phyloP scores from a whole-genome alignment of 2,888 invertebrate genomes.

The Luperina nickerlii region DNA sequence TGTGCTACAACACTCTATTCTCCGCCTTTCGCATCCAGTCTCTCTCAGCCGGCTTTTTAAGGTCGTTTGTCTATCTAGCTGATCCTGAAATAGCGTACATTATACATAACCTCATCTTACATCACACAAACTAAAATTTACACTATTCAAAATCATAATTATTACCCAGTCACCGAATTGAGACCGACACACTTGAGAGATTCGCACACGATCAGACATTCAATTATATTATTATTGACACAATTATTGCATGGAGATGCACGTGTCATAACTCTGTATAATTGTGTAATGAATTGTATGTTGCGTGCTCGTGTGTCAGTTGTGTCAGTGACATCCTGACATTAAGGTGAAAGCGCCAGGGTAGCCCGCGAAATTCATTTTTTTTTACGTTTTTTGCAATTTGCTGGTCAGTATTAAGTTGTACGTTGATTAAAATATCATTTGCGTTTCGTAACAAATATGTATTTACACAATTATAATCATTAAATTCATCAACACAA shows the following conservation, averaged over 20 bases:
- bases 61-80: no score
- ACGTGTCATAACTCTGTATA: constrained; percentile 33
- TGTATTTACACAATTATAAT: no score
- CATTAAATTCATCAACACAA: no score
- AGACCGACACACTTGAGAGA: constrained; percentile 29
- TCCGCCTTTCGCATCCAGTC: not conserved
- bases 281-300: constrained; percentile 47
- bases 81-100: not conserved
- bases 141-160: constrained; percentile 19
- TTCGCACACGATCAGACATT: constrained; percentile 27
- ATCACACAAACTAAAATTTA: constrained; percentile 9
- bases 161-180: constrained; percentile 25
- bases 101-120: constrained; percentile 13
- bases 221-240: constrained; percentile 28
- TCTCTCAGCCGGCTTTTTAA: no score
- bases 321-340: constrained; percentile 48
- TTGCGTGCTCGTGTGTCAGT: constrained; percentile 43
- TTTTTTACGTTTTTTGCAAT: no score
- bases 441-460: no score
- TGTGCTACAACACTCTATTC: not conserved
- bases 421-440: no score
- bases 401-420: no score
- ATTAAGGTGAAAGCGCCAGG: constrained; percentile 15
- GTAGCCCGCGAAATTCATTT: no score
- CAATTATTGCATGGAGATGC: constrained; percentile 41